These are phyloP conservation scores for Odontomachus brunneus DNA, from an alignment of 1,140 invertebrate genomes.

Conservation along the genomic window DNA sequence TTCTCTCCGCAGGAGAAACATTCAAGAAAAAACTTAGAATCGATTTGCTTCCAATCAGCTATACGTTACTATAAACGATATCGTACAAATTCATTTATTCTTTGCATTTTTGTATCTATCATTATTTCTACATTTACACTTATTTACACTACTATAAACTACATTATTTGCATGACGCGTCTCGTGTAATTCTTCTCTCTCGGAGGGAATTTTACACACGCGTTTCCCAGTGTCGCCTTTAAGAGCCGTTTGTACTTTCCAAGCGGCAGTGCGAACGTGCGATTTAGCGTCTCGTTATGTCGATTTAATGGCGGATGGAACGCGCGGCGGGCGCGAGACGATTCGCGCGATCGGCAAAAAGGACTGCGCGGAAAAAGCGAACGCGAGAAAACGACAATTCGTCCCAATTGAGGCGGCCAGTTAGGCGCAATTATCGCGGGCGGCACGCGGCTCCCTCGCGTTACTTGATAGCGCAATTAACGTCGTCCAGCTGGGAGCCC, in stretches of 20 bases:
- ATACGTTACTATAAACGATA: too few species aligned
- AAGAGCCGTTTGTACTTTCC: background rate
- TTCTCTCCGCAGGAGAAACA: too few species aligned
- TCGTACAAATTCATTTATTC: too few species aligned
- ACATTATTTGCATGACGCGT: too few species aligned
- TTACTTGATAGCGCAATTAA: conserved; percentile 76
- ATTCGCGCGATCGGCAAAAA: background rate
- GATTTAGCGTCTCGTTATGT: conserved; percentile 9
- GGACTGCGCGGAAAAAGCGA: conserved; percentile 1
- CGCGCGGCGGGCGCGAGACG: background rate
- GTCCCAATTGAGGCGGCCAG: conserved; percentile 65
- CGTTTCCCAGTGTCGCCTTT: background rate
- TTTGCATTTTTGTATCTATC: too few species aligned
- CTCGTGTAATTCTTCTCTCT: background rate
- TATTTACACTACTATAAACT: too few species aligned
- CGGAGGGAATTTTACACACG: background rate
- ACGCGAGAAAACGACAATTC: conserved; percentile 64
- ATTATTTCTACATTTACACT: too few species aligned
- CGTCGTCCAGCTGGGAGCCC: conserved; percentile 60
- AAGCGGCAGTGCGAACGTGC: background rate
- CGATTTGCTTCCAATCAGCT: too few species aligned
- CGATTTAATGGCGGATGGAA: background rate
- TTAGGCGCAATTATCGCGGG: conserved; percentile 67
- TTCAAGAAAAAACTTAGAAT: too few species aligned
- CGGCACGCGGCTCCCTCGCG: conserved; percentile 61